Percentiles rank a stretch among this genome's conserved stretches.
phyloP scores from a whole-genome alignment of 2,888 invertebrate genomes.

The Microplitis deprimator region DNA sequence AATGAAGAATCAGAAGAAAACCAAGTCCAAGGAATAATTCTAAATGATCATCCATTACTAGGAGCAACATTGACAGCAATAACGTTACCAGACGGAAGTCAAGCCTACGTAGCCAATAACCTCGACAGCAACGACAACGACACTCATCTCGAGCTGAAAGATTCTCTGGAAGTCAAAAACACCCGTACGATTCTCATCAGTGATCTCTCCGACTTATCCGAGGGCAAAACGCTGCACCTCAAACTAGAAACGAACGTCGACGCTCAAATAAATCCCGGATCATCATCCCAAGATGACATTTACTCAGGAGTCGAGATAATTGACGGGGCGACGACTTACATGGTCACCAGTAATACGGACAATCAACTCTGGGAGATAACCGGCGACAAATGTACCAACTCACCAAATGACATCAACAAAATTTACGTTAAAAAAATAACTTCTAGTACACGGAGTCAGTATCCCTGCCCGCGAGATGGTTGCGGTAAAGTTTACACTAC shows the following conservation, averaged over 20 bases:
- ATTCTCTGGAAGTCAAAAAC: slow-evolving; percentile 57
- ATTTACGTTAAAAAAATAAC: slow-evolving; percentile 63
- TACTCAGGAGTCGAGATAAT: slow-evolving; percentile 62
- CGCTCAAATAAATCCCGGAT: slow-evolving; percentile 16
- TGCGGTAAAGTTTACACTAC: slow-evolving; percentile 73
- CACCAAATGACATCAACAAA: slow-evolving; percentile 55
- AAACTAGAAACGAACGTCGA: slow-evolving; percentile 55
- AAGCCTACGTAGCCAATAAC: slow-evolving; percentile 64
- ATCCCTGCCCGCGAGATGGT: slow-evolving; percentile 71
- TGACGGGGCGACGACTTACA: slow-evolving; percentile 62
- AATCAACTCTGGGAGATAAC: slow-evolving; percentile 63
- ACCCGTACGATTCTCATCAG: slow-evolving; percentile 63
- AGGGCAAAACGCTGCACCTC: slow-evolving; percentile 62
- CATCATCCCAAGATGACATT: slow-evolving; percentile 55
- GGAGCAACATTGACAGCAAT: slow-evolving; percentile 65
- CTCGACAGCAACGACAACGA: slow-evolving; percentile 23
- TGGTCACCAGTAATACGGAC: slow-evolving; percentile 60
- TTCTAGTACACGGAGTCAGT: slow-evolving; percentile 53
- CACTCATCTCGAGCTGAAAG: slow-evolving; percentile 43
- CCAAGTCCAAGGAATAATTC: slow-evolving; percentile 58
- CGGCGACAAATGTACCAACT: slow-evolving; percentile 54
- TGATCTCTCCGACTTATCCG: slow-evolving; percentile 59
- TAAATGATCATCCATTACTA: slow-evolving; percentile 60
- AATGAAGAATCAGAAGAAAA: slow-evolving; percentile 54
- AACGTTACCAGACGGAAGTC: slow-evolving; percentile 67